Percentiles rank a stretch among this genome's conserved stretches.
phyloP scores from a whole-genome alignment of 2,797 vertebrate genomes.

The Premnoplex brunnescens region DNA sequence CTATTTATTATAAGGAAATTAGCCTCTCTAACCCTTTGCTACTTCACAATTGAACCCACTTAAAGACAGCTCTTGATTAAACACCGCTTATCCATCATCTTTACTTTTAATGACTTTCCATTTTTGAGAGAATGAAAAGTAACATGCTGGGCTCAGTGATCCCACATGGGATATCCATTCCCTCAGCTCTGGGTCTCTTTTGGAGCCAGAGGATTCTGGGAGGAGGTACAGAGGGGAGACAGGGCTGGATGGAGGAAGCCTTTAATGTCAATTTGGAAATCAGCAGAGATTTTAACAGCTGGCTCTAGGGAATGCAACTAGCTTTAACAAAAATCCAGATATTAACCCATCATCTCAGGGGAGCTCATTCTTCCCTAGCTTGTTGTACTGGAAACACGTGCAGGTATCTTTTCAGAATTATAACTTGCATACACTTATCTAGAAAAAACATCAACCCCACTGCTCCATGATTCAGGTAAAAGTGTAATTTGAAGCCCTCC shows the following conservation, averaged over 20 bases:
- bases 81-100: background rate
- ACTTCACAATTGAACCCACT: background rate
- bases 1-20: background rate
- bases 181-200: background rate
- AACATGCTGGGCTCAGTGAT: background rate
- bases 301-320: background rate
- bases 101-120: background rate
- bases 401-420: background rate
- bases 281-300: background rate
- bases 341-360: background rate
- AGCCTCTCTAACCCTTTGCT: background rate
- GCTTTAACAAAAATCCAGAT: background rate
- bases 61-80: slow-evolving; percentile 1
- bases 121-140: background rate
- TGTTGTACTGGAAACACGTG: background rate
- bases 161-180: background rate
- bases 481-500: background rate
- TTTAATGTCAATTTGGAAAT: background rate
- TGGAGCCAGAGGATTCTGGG: background rate
- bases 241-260: background rate
- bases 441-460: background rate
- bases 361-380: background rate
- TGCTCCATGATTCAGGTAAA: background rate
- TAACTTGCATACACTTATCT: background rate
- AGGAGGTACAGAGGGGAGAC: background rate